Conservation (phyloP, 1,140 invertebrate species). For the Thaumetopoea pityocampa region DNA sequence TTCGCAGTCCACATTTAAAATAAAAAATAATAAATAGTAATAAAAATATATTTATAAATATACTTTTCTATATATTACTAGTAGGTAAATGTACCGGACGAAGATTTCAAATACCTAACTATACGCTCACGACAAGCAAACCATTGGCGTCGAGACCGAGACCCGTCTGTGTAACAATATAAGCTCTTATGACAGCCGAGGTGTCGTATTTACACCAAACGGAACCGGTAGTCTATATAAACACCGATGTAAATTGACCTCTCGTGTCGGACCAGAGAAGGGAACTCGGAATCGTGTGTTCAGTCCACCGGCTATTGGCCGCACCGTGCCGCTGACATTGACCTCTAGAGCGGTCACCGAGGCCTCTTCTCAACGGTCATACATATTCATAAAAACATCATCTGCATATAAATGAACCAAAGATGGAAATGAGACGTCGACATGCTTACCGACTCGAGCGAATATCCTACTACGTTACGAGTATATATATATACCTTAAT, state of each 20-base stretch:
- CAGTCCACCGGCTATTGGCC: slow-evolving; percentile 27
- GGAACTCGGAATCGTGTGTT: slow-evolving; percentile 19
- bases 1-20: too few species aligned
- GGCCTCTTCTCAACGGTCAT: slow-evolving; percentile 37
- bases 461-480: slow-evolving; percentile 8
- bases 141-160: slow-evolving; percentile 1
- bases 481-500: too few species aligned
- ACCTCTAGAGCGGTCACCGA: slow-evolving; percentile 47
- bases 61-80: too few species aligned
- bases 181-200: slow-evolving; percentile 11
- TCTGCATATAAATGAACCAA: slow-evolving; percentile 46
- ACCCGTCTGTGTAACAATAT: slow-evolving; percentile 9
- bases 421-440: slow-evolving; percentile 27
- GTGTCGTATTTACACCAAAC: slow-evolving; percentile 21
- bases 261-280: slow-evolving; percentile 17
- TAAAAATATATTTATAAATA: too few species aligned
- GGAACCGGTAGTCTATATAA: slow-evolving; percentile 29
- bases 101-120: too few species aligned
- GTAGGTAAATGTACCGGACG: too few species aligned
- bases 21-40: too few species aligned
- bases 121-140: background rate
- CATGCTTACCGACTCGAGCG: slow-evolving; percentile 15
- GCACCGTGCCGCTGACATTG: slow-evolving; percentile 49
- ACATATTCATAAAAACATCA: slow-evolving; percentile 48
- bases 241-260: slow-evolving; percentile 21